These are phyloP conservation scores for Pseudolaguvia tuberculata DNA, from an alignment of 2,113 vertebrate species.

Conservation along the genomic window DNA sequence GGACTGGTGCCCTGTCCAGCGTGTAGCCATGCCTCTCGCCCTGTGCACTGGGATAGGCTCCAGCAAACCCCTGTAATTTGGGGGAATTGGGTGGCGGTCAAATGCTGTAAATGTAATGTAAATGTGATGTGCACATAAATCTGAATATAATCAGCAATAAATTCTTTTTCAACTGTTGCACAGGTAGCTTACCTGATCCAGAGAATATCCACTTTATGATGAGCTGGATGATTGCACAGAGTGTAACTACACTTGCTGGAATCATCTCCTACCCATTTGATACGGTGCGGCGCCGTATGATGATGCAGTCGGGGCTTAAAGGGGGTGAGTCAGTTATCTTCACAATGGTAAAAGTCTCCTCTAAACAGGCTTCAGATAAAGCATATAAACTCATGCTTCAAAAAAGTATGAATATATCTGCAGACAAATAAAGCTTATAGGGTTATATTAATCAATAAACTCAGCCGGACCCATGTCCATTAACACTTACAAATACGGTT, in stretches of 20 bases:
- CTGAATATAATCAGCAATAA: not conserved
- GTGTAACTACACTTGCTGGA: conserved; percentile 30
- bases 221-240: conserved; percentile 33
- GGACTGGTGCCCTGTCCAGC: no score
- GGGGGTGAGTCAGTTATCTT: not conserved
- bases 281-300: conserved; percentile 31
- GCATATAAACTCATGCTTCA: no score
- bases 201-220: conserved; percentile 14
- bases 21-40: no score
- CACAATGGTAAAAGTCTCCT: not conserved
- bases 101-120: no score
- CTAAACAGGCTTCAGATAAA: not conserved
- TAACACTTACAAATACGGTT: not conserved
- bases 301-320: conserved; percentile 36
- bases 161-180: not conserved
- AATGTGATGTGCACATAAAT: no score
- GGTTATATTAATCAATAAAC: no score
- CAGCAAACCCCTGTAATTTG: no score
- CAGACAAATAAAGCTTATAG: no score
- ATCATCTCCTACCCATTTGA: conserved; percentile 32
- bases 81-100: no score
- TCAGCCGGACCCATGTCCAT: not conserved
- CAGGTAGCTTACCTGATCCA: conserved; percentile 20
- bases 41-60: no score
- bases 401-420: no score